Evolutionary conservation across 1,140 invertebrate genomes (phyloP).

Genomic region (Bombus terrestris): DNA sequence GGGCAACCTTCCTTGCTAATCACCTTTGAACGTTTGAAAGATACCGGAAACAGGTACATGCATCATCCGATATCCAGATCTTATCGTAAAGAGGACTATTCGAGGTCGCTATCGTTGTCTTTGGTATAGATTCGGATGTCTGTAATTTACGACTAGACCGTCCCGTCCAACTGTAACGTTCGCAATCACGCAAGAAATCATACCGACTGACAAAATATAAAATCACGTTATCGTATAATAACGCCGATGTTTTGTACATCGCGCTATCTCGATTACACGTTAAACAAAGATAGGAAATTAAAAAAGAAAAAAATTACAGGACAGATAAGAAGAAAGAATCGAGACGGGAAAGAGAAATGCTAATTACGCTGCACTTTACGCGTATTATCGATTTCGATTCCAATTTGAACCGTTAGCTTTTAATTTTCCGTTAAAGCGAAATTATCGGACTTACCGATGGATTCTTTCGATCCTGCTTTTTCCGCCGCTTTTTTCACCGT

Average conservation of each 20-base stretch:
- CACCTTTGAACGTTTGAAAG: slow-evolving; percentile 29
- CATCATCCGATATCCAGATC: slow-evolving; percentile 2
- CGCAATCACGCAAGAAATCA: background rate
- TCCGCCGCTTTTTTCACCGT: background rate
- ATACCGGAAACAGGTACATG: background rate
- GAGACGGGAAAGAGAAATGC: background rate
- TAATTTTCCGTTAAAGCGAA: background rate
- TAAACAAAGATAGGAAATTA: background rate
- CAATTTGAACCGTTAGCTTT: background rate
- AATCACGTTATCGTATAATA: too few species aligned
- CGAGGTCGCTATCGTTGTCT: background rate
- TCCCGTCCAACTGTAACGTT: background rate
- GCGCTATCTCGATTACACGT: fast-evolving
- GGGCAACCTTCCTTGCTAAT: background rate
- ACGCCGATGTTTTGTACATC: background rate
- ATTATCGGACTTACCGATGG: background rate
- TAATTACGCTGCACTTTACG: too few species aligned
- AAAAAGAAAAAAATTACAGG: fast-evolving
- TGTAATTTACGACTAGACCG: background rate
- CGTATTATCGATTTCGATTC: too few species aligned
- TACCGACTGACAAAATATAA: too few species aligned
- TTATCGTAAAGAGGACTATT: background rate
- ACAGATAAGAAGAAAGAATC: background rate
- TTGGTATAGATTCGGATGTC: background rate
- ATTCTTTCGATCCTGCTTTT: background rate